These are phyloP conservation scores for Aporophyla lueneburgensis DNA, from an alignment of 2,888 invertebrate species.

Conservation along the genomic window DNA sequence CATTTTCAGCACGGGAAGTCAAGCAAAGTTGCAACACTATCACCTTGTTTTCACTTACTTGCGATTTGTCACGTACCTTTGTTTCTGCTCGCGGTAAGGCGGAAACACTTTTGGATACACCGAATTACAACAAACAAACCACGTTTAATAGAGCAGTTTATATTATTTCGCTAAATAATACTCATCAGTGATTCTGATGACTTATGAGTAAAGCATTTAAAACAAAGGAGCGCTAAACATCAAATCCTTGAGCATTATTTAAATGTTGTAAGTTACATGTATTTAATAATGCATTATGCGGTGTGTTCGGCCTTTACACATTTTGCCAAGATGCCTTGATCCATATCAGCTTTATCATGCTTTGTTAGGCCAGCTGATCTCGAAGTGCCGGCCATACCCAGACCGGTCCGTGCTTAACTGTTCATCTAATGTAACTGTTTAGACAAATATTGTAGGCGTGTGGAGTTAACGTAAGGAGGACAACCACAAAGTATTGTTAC, in stretches of 20 bases:
- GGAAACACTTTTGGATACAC: slow-evolving; percentile 42
- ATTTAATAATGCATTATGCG: slow-evolving; percentile 43
- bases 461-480: slow-evolving; percentile 54
- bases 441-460: slow-evolving; percentile 65
- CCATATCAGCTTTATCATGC: slow-evolving; percentile 49
- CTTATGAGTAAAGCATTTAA: slow-evolving; percentile 8
- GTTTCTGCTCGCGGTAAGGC: slow-evolving; percentile 37
- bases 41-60: slow-evolving; percentile 49
- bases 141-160: not conserved
- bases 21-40: slow-evolving; percentile 55
- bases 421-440: slow-evolving; percentile 68
- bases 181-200: slow-evolving; percentile 11
- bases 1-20: slow-evolving; percentile 35
- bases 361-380: slow-evolving; percentile 74
- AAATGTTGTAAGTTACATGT: slow-evolving; percentile 29
- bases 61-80: slow-evolving; percentile 63
- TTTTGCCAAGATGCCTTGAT: slow-evolving; percentile 46
- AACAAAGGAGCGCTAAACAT: slow-evolving; percentile 34
- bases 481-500: slow-evolving; percentile 61
- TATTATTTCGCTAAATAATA: slow-evolving; percentile 17
- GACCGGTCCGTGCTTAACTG: slow-evolving; percentile 70
- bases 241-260: slow-evolving; percentile 52
- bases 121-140: slow-evolving; percentile 33
- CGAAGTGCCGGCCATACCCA: slow-evolving; percentile 61
- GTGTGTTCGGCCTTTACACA: slow-evolving; percentile 39